Evolutionary conservation across 2,113 vertebrate species (phyloP).

Genomic region (Sardina pilchardus): DNA sequence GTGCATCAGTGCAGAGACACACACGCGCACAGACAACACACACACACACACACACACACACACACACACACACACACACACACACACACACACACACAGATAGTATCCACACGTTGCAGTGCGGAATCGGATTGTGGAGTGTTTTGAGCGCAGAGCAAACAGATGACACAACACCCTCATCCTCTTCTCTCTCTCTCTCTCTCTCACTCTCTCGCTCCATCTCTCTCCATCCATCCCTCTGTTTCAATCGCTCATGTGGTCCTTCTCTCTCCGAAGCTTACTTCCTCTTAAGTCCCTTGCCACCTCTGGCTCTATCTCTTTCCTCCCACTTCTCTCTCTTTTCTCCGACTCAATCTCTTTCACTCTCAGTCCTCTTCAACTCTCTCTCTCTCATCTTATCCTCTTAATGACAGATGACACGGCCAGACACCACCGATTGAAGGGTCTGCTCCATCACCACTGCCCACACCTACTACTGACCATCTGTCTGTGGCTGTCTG

Average conservation of each 20-base stretch:
- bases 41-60: constrained; percentile 25
- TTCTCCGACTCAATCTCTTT: background rate
- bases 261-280: background rate
- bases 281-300: no score
- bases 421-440: background rate
- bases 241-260: background rate
- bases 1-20: background rate
- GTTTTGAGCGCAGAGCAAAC: background rate
- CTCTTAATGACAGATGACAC: background rate
- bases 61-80: background rate
- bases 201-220: background rate
- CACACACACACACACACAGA: background rate
- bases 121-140: background rate
- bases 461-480: background rate
- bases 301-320: no score
- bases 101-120: background rate
- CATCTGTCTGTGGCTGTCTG: background rate
- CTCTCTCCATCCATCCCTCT: constrained; percentile 1
- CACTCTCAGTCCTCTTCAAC: background rate
- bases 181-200: background rate
- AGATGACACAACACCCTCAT: background rate
- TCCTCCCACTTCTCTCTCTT: background rate
- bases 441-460: background rate
- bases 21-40: no score
- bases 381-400: background rate